Evolutionary conservation across 2,888 invertebrate species (phyloP), one percentile per base, ranked within the genome.

Genomic region (Spialia ferax): DNA sequence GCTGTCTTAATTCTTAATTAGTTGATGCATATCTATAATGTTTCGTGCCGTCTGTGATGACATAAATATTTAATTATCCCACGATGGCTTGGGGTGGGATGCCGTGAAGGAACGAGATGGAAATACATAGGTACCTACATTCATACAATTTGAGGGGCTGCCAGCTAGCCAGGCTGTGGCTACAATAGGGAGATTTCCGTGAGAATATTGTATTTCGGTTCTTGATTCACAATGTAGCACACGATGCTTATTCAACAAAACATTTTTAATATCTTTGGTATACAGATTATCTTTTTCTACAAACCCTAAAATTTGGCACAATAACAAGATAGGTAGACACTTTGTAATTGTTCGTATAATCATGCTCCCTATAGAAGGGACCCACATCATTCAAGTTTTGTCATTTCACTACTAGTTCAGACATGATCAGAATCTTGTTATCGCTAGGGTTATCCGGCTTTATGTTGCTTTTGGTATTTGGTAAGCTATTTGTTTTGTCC

Each of bases 41-140:
- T 70, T 74, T 73, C 56, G 70, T 78, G 72, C 74, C 75, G 79
- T 82, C 77, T 82, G 81, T 80, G 82, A 87, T 86, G 84, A 85
- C 76, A 88, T 92, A 89, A 89, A 92, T 92, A 91, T 92, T 92
- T 91, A 91, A 93, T 92, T 91, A 91, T 89, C 87, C 85, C 88
- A 89, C 87, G 88, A 86, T 86, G 76, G 80, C 76, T 78, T 81
- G 86, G 89, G 90, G 92, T 85, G 85, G 83, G 77, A 77, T 73
- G 71, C 70, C 75, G 79, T 77, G 89, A 68, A 81, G 73, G 84
- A 92, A 82, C 77, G 87, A 84, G 92, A 91, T 75, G 76, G 85
- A 76, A 67, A 80, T 83, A 87, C 76, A n/a, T n/a, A n/a, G n/a
- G n/a, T n/a, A n/a, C n/a, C 26, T 26, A 29, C 29, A 85, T 74